Percentiles rank a stretch among this genome's conserved stretches.
Evolutionary conservation across 2,797 vertebrate genomes (phyloP).

Genomic region (Rhynchonycteris naso): DNA sequence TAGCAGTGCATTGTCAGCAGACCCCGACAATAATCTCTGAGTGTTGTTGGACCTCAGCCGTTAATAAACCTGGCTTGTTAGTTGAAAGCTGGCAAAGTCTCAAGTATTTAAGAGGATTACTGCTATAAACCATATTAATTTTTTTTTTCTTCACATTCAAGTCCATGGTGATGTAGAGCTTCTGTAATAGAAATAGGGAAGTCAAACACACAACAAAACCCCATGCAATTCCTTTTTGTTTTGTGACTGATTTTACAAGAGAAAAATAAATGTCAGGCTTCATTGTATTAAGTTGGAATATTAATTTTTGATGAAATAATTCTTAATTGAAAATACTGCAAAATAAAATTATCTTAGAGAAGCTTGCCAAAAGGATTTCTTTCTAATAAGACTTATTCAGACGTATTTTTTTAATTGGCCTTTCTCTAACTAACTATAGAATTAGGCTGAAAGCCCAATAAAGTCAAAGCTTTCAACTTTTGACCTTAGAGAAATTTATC

Average conservation of each 20-base stretch:
- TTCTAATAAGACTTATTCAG: slow-evolving; percentile 67
- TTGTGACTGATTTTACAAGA: slow-evolving; percentile 64
- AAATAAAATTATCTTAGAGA: slow-evolving; percentile 68
- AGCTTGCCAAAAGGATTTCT: slow-evolving; percentile 46
- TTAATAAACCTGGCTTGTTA: slow-evolving; percentile 87
- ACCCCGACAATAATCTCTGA: slow-evolving; percentile 84
- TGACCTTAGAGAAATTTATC: slow-evolving; percentile 74
- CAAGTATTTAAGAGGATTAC: slow-evolving; percentile 87
- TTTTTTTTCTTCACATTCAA: slow-evolving; percentile 79
- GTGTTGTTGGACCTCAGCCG: slow-evolving; percentile 76
- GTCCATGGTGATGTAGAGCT: slow-evolving; percentile 79
- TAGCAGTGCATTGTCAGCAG: slow-evolving; percentile 84
- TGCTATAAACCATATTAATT: slow-evolving; percentile 84
- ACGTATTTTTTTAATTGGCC: slow-evolving; percentile 54
- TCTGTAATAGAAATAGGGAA: slow-evolving; percentile 78
- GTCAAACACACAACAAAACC: slow-evolving; percentile 66
- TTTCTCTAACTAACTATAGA: slow-evolving; percentile 19
- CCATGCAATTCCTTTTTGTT: slow-evolving; percentile 1
- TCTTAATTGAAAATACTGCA: slow-evolving; percentile 65
- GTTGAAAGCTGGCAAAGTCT: slow-evolving; percentile 86
- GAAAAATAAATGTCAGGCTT: slow-evolving; percentile 65
- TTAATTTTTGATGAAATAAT: slow-evolving; percentile 76
- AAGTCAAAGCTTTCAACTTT: slow-evolving; percentile 77
- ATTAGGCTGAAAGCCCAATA: slow-evolving; percentile 74
- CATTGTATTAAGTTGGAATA: slow-evolving; percentile 72